phyloP scores from a whole-genome alignment of 2,113 vertebrate genomes.

The Syngnathus floridae region DNA sequence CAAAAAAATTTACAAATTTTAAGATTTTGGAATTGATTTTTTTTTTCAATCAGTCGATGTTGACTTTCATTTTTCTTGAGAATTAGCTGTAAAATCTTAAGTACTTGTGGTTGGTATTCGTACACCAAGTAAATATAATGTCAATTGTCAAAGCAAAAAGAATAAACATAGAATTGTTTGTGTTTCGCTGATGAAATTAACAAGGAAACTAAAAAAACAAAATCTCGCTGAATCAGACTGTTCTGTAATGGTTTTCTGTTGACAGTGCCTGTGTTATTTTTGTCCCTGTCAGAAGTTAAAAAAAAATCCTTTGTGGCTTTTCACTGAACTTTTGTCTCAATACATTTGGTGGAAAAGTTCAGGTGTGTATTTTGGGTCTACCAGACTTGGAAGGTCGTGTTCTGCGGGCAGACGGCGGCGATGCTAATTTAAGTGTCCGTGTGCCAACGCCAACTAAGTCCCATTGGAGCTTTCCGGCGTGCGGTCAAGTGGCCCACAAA shows the following conservation, averaged over 20 bases:
- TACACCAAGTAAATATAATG: too few relatives aligned
- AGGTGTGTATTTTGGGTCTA: neutral
- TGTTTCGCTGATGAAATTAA: too few relatives aligned
- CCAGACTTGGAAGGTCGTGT: neutral
- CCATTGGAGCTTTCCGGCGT: conserved; percentile 58
- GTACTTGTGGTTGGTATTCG: too few relatives aligned
- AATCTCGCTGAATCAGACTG: neutral
- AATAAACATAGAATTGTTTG: too few relatives aligned
- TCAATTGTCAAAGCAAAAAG: too few relatives aligned
- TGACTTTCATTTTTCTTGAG: too few relatives aligned
- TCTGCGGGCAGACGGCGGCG: neutral
- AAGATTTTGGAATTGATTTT: too few relatives aligned
- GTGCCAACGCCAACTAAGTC: conserved; percentile 25
- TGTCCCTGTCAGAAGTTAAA: neutral
- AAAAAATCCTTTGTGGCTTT: neutral
- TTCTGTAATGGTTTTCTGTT: neutral
- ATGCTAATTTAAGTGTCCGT: neutral
- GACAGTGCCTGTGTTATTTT: neutral
- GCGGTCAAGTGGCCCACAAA: conserved; percentile 49
- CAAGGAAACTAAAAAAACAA: too few relatives aligned
- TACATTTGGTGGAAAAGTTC: neutral
- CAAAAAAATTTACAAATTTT: too few relatives aligned
- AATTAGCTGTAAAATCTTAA: too few relatives aligned
- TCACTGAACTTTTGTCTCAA: neutral
- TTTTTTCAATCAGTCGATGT: too few relatives aligned